Evolutionary conservation across 2,888 invertebrate genomes (phyloP).

Genomic region (Microdon myrmicae): DNA sequence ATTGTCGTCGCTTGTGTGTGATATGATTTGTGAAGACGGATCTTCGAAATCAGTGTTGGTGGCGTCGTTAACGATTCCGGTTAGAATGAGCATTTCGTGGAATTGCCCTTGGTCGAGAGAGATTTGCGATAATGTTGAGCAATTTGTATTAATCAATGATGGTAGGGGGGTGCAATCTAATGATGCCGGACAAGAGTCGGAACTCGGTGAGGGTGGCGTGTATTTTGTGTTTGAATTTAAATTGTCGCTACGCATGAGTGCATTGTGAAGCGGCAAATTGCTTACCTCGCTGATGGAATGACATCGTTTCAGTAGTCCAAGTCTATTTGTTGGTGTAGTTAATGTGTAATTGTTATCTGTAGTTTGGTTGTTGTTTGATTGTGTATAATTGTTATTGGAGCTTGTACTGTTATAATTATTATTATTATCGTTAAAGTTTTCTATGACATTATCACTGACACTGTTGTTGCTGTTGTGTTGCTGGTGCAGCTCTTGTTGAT

Average conservation of each 20-base stretch:
- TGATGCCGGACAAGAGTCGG: constrained; percentile 31
- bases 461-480: constrained; percentile 13
- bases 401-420: constrained; percentile 32
- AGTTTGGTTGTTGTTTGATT: not conserved
- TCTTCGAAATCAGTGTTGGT: constrained; percentile 2
- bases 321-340: constrained; percentile 11
- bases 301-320: constrained; percentile 35
- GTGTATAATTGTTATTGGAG: constrained; percentile 10
- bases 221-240: constrained; percentile 29
- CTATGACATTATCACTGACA: constrained; percentile 8
- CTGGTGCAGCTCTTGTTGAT: constrained; percentile 21
- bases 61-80: constrained; percentile 22
- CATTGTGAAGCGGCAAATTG: constrained; percentile 50
- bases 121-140: constrained; percentile 34
- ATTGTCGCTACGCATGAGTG: constrained; percentile 47
- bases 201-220: constrained; percentile 14
- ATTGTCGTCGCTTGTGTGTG: constrained; percentile 3
- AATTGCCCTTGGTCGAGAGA: constrained; percentile 34
- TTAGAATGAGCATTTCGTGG: constrained; percentile 41
- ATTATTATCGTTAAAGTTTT: constrained; percentile 35
- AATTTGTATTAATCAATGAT: constrained; percentile 45
- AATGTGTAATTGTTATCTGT: not conserved
- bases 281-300: constrained; percentile 43
- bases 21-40: constrained; percentile 3
- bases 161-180: constrained; percentile 16